Conservation (phyloP, 2,888 invertebrate species). For the Mythimna albipuncta region DNA sequence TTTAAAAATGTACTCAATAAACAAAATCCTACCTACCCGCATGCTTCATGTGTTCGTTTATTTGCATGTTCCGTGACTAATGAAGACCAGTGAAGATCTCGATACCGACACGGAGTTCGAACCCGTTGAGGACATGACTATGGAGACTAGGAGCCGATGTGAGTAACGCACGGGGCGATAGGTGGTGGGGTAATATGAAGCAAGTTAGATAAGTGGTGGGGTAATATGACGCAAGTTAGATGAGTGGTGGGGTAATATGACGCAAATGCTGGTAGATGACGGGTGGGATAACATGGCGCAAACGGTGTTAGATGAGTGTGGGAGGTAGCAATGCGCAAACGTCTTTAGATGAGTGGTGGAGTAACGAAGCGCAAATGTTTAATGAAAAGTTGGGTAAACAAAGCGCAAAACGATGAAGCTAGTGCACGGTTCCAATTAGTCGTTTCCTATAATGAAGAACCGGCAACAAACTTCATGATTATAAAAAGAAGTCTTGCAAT, state of each 20-base stretch:
- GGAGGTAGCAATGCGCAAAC: neutral
- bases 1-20: neutral
- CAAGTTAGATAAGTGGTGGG: neutral
- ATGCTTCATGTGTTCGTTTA: constrained; percentile 65
- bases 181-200: neutral
- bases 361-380: no score
- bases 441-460: no score
- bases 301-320: neutral
- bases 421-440: no score
- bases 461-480: no score
- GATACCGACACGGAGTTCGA: constrained; percentile 93
- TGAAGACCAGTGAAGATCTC: constrained; percentile 92
- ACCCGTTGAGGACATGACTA: constrained; percentile 92
- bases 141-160: constrained; percentile 93
- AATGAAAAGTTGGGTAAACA: neutral
- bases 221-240: neutral
- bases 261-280: no score
- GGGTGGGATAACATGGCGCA: neutral
- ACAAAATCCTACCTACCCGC: constrained; percentile 59
- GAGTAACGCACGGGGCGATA: constrained; percentile 73
- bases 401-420: neutral
- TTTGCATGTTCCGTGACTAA: constrained; percentile 68
- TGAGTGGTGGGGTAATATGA: no score
- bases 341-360: no score
- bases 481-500: no score